Conservation (phyloP, 2,888 invertebrate species). For the Idaea biselata region DNA sequence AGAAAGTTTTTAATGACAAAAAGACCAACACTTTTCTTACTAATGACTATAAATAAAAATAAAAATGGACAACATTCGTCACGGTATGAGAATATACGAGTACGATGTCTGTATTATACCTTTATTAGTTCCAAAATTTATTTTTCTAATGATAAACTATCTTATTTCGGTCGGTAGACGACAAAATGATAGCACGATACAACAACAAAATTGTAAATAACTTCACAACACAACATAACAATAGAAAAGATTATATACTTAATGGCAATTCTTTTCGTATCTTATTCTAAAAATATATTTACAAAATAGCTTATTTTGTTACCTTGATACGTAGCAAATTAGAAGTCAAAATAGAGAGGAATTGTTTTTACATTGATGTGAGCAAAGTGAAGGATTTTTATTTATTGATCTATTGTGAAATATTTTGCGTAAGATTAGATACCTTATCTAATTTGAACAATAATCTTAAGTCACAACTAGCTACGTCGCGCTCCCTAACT, state of each 20-base stretch:
- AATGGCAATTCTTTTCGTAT: constrained; percentile 31
- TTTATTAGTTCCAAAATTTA: constrained; percentile 10
- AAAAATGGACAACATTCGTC: constrained; percentile 37
- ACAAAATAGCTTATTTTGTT: constrained; percentile 19
- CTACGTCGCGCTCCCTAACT: neutral
- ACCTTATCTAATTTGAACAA: neutral
- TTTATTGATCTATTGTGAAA: constrained; percentile 6
- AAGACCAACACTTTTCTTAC: constrained; percentile 5
- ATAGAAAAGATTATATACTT: constrained; percentile 30
- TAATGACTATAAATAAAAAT: constrained; percentile 17
- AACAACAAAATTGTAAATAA: constrained; percentile 38
- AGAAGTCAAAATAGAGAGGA: constrained; percentile 13
- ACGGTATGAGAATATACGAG: constrained; percentile 35
- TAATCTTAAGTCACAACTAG: neutral
- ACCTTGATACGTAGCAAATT: constrained; percentile 13
- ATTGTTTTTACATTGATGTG: constrained; percentile 16
- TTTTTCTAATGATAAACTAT: constrained; percentile 12
- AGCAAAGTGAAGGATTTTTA: constrained; percentile 22
- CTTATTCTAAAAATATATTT: constrained; percentile 21
- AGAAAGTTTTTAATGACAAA: constrained; percentile 17
- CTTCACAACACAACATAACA: constrained; percentile 28
- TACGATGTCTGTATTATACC: constrained; percentile 24
- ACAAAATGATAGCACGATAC: constrained; percentile 42
- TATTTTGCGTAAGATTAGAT: neutral
- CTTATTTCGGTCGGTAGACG: constrained; percentile 24